phyloP scores from a whole-genome alignment of 2,113 vertebrate genomes.

The Danionella cerebrum region DNA sequence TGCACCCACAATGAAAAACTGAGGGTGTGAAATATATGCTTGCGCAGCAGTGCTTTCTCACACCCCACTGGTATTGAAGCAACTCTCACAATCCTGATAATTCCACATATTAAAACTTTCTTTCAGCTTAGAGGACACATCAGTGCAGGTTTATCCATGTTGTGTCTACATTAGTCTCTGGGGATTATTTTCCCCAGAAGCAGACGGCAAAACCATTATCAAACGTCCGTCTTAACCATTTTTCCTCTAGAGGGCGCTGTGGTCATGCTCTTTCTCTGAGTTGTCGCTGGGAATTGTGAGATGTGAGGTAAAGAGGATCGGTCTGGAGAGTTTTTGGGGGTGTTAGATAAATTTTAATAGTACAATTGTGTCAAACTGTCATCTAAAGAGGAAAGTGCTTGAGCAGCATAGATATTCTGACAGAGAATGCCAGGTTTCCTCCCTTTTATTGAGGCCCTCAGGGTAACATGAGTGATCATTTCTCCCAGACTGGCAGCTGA shows the following conservation, averaged over 20 bases:
- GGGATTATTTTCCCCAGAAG: constrained; percentile 12
- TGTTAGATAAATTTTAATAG: constrained; percentile 20
- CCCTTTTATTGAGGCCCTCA: not conserved
- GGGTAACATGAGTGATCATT: constrained; percentile 17
- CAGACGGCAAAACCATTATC: not conserved
- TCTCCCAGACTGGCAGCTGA: not conserved
- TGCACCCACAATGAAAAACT: constrained; percentile 17
- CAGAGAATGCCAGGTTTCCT: not conserved
- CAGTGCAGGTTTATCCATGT: not conserved
- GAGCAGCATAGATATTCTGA: not conserved
- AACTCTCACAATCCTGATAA: not conserved
- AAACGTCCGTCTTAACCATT: not conserved
- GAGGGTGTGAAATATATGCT: constrained; percentile 8
- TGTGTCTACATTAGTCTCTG: not conserved
- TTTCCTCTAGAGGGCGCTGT: constrained; percentile 23
- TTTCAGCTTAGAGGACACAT: not conserved
- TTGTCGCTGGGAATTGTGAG: not conserved
- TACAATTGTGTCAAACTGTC: constrained; percentile 10
- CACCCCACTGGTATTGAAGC: not conserved
- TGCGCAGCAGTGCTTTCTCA: not conserved
- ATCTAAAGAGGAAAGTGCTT: constrained; percentile 12
- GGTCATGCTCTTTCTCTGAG: not conserved
- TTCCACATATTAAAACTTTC: not conserved
- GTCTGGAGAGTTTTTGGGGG: constrained; percentile 15
- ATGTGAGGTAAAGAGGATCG: not conserved